Percentiles rank a stretch among this genome's conserved stretches.
Evolutionary conservation across 2,888 invertebrate species (phyloP).

Genomic region (Idaea straminata): DNA sequence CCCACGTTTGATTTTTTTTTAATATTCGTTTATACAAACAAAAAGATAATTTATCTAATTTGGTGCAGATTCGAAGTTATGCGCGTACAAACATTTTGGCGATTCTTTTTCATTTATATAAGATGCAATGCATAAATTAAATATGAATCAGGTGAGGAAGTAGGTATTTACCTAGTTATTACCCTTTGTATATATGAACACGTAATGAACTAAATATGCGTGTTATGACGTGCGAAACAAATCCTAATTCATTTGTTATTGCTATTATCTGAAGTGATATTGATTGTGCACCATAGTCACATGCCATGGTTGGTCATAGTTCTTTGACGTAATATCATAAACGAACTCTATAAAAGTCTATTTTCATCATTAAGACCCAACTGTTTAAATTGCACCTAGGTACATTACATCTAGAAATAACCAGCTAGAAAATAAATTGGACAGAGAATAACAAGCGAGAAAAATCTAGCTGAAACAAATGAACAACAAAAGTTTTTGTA

Average conservation of each 20-base stretch:
- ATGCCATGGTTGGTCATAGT: not conserved
- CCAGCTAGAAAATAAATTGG: not conserved
- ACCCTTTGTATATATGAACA: not conserved
- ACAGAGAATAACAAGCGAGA: slow-evolving; percentile 1
- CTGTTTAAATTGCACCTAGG: not conserved
- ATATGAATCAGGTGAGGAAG: no score
- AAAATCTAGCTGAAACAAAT: not conserved
- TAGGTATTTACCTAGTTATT: not conserved
- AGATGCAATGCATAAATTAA: no score
- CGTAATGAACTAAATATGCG: not conserved
- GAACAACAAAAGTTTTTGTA: no score
- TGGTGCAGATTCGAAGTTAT: no score
- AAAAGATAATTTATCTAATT: no score
- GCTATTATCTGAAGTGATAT: slow-evolving; percentile 21
- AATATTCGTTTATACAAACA: no score
- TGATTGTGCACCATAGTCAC: slow-evolving; percentile 14
- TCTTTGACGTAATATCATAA: not conserved
- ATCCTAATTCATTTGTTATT: slow-evolving; percentile 24
- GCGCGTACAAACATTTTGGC: no score
- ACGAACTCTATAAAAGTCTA: slow-evolving; percentile 1
- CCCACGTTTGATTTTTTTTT: no score
- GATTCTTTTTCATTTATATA: no score
- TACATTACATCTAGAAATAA: not conserved
- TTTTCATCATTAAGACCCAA: not conserved
- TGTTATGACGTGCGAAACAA: slow-evolving; percentile 15